Base-by-base conservation (phyloP, 1,140 invertebrate genomes). In the Lepidurus couesii region DNA sequence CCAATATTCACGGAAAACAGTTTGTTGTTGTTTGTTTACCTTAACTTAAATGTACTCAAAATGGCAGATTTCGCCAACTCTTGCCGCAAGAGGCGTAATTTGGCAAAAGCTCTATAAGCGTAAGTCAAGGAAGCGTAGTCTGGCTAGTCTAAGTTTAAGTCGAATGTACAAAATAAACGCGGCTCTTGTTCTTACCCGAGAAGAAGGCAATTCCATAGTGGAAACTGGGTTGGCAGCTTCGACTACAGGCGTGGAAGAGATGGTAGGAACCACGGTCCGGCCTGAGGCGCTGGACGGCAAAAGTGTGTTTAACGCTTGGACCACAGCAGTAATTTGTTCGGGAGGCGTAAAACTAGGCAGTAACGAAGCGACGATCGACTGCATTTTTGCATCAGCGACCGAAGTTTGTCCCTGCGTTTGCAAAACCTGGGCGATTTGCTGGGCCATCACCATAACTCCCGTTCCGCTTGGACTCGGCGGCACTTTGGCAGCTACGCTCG, bases 361-460 rank as follows among this genome's bases (percentile, higher is more conserved):
- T 89, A 24, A 93, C 91, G 92, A 90, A 80, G 92, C 91, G 9
- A 94, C 90, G 1, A 95, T 85, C 75, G 90, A 89, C 83, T 92
- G 91, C 74, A 94, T 84, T 82, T 94, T 92, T 73, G 90, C 89
- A 75, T 91, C 89, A 4, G 90, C 90, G 1, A 95, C 90, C 84
- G 93, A 90, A 0, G 90, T 91, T 84, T 91, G 90, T 47, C 92
- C 93, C 85, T 93, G 91, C 8, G 89, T 87, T 1, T 93, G 85
- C 47, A 95, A 84, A 9, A 91, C 92, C 42, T 88, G 89, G 1
- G 93, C 91, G 82, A 94, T 90, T 84, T 93, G 91, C 82, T 90
- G 88, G 11, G 92, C 91, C 80, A 94, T 92, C 65, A 90, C 89
- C 3, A 34, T 34, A 34, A 42, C 13, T 76, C 78, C 45, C 3